Evolutionary conservation across 2,888 invertebrate species (phyloP), one percentile per base, ranked within the genome.

Genomic region (Spisula solida): DNA sequence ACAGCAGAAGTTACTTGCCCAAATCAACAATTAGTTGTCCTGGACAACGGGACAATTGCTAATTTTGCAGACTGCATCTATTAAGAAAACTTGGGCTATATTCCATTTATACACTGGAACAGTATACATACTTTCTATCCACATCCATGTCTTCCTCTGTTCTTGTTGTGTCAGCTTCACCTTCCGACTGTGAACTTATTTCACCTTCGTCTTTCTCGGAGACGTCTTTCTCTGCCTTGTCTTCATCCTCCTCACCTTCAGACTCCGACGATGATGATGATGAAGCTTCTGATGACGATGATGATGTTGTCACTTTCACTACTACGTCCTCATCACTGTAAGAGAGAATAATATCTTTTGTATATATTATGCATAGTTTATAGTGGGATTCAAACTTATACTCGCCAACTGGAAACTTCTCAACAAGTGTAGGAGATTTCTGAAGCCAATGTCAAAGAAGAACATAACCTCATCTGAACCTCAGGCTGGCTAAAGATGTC

Each of bases 121-220:
- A 41, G 41, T 51, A 16, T 51, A 51, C 89, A 31, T 87, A 89
- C 86, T 51, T 88, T 56, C 88, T 90, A 55, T 89, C 88, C 41
- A 89, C 92, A n/a, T 92, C 91, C 60, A 90, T 93, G 16, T 86
- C 85, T 70, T 91, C 91, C 51, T 90, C 91, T 29, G 93, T 91
- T 34, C 89, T 92, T 16, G 94, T 92, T 34, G 60, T 70, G 1
- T 82, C 85, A 10, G 29, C 75, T 66, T 89, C 86, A 86, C 86
- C 84, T 60, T 92, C 92, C 70, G 89, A 82, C 56, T 85, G 89
- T 34, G 84, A 81, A 41, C 80, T 79, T n/a, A 85, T 92, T 79
- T 93, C 92, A 29, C 90, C 92, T 2, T 92, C 93, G 47, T 93
- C 93, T 12, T 91, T 93, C 41, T 92, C 92, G 4, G 89, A 86